Conservation (phyloP, 2,113 vertebrate species). For the Pogona vitticeps region DNA sequence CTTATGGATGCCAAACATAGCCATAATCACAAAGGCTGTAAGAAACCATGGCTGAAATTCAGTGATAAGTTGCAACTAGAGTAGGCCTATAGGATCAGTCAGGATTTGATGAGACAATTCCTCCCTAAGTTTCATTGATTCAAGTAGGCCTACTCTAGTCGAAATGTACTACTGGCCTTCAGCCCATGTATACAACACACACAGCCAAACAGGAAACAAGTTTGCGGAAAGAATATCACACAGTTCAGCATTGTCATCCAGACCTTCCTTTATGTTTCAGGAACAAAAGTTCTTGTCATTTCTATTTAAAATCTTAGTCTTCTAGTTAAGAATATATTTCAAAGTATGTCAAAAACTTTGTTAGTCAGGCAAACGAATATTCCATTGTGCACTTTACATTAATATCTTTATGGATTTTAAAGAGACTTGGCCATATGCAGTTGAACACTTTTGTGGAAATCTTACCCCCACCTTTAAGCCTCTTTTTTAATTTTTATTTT, state of each 20-base stretch:
- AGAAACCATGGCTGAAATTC: neutral
- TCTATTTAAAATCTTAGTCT: neutral
- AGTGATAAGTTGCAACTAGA: too few relatives aligned
- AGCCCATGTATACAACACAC: too few relatives aligned
- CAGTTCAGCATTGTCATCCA: neutral
- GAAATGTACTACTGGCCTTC: too few relatives aligned
- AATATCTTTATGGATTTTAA: neutral
- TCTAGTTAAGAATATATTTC: neutral
- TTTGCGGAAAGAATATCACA: neutral
- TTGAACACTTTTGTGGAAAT: neutral
- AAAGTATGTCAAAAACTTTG: neutral
- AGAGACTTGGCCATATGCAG: neutral
- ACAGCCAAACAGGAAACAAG: neutral
- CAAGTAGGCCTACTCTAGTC: too few relatives aligned
- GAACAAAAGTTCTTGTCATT: neutral
- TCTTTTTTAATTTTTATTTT: too few relatives aligned
- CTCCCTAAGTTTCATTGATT: too few relatives aligned
- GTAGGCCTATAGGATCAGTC: too few relatives aligned
- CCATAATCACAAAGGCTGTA: neutral
- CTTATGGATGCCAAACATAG: neutral
- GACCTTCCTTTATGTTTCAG: neutral
- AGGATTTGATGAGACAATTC: too few relatives aligned
- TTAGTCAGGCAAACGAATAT: neutral
- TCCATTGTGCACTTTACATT: neutral
- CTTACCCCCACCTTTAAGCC: neutral